These are phyloP conservation scores for Drosophila aff. DNA, from an alignment of 1,140 invertebrate genomes.

Conservation along the genomic window DNA sequence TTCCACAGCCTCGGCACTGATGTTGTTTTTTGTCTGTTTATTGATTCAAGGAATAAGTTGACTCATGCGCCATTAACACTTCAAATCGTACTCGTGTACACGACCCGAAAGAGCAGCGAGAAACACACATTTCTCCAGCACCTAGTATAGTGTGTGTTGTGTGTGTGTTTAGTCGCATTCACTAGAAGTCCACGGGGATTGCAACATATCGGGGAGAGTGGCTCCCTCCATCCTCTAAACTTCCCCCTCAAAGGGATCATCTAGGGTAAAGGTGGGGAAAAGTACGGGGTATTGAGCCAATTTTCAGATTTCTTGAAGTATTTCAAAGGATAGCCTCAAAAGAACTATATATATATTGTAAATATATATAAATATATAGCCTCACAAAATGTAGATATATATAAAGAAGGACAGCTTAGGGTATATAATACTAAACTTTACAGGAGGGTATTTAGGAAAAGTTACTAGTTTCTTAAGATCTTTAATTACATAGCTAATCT, in stretches of 20 bases:
- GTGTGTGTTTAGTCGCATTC: constrained; percentile 18
- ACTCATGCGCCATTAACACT: constrained; percentile 79
- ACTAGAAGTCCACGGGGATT: constrained; percentile 7
- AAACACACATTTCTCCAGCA: constrained; percentile 15
- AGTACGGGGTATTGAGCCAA: neutral
- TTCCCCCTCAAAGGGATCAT: neutral
- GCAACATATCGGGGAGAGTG: neutral
- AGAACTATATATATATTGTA: no score
- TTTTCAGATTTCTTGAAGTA: neutral
- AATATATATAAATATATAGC: no score
- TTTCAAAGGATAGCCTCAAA: neutral
- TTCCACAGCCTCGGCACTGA: constrained; percentile 11
- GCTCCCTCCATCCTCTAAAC: neutral
- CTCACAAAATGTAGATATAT: no score
- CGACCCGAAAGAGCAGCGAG: constrained; percentile 20
- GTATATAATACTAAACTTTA: no score
- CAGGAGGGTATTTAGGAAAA: no score
- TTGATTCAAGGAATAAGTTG: constrained; percentile 78
- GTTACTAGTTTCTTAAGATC: no score
- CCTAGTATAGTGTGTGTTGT: neutral
- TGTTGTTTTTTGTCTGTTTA: constrained; percentile 56
- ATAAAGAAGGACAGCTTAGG: no score
- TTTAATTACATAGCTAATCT: no score
- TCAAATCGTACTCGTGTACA: constrained; percentile 61
- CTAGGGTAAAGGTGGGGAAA: neutral